Percentiles rank a stretch among this genome's conserved stretches.
Evolutionary conservation across 2,888 invertebrate genomes (phyloP).

Genomic region (Syrista parreyssii): DNA sequence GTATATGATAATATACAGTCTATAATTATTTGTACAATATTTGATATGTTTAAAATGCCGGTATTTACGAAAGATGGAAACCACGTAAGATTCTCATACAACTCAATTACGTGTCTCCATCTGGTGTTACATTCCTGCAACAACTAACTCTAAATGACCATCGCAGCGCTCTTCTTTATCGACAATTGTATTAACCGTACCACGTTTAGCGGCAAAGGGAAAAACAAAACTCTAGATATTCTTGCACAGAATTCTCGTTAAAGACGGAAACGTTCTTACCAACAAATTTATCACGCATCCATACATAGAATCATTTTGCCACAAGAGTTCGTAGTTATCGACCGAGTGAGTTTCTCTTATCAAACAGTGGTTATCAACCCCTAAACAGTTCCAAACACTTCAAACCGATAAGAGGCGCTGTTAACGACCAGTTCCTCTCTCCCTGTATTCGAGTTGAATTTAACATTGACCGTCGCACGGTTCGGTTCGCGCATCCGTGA

Average conservation of each 20-base stretch:
- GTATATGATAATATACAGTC: neutral
- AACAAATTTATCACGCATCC: neutral
- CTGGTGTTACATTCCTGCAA: neutral
- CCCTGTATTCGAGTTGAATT: constrained; percentile 57
- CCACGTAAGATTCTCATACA: neutral
- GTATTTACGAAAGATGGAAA: neutral
- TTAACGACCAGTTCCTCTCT: constrained; percentile 15
- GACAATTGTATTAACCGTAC: neutral
- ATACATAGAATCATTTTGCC: neutral
- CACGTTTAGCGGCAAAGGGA: neutral
- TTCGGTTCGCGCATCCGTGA: constrained; percentile 44
- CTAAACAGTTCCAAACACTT: neutral
- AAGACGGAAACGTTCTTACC: neutral
- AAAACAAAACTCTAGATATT: neutral
- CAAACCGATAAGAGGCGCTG: constrained; percentile 2
- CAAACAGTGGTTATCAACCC: neutral
- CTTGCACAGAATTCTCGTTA: neutral
- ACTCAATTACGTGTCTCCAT: neutral
- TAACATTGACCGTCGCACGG: constrained; percentile 58
- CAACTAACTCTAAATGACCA: neutral
- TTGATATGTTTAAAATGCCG: neutral
- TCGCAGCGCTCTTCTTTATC: neutral
- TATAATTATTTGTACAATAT: neutral
- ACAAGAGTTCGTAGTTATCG: neutral
- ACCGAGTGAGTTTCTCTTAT: neutral